Evolutionary conservation across 2,797 vertebrate species (phyloP).

Genomic region (Enteromius viviparus): DNA sequence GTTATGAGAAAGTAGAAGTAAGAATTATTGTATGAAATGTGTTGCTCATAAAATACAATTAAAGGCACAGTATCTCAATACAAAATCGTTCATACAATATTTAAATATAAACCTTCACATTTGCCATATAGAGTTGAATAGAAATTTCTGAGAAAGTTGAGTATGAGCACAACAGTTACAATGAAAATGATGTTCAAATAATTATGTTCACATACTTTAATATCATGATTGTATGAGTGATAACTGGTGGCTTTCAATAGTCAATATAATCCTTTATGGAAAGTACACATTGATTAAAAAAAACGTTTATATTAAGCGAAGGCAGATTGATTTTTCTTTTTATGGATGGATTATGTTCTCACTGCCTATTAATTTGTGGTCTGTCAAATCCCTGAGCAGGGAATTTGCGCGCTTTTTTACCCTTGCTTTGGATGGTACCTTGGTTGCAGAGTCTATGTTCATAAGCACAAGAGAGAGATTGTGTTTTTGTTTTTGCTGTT

Average conservation of each 20-base stretch:
- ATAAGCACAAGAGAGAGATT: not conserved
- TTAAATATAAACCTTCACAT: not conserved
- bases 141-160: not conserved
- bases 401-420: not conserved
- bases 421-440: not conserved
- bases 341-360: constrained; percentile 4
- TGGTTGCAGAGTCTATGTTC: not conserved
- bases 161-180: not conserved
- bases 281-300: not conserved
- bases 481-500: not conserved
- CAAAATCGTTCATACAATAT: not conserved
- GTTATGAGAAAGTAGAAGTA: not conserved
- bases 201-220: not conserved
- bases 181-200: not conserved
- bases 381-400: not conserved
- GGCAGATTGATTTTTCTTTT: not conserved
- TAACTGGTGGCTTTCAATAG: not conserved
- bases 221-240: not conserved
- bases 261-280: not conserved
- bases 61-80: not conserved
- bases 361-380: not conserved
- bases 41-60: not conserved
- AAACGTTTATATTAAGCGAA: not conserved
- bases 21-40: not conserved
- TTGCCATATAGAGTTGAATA: not conserved